phyloP scores from a whole-genome alignment of 1,140 invertebrate genomes.

The Magallana gigas region DNA sequence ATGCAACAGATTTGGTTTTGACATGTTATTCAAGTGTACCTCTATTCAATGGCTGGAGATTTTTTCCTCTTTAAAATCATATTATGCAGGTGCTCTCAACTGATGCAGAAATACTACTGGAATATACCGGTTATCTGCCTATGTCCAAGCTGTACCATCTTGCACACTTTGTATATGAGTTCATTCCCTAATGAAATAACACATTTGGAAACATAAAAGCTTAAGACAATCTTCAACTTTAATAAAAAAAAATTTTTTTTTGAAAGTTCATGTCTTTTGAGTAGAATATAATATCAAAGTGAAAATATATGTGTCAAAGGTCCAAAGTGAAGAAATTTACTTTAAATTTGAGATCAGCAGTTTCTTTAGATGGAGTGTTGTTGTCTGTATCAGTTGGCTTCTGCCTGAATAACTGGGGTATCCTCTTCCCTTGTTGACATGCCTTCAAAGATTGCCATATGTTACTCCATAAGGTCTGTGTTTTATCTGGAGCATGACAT shows the following conservation, averaged over 20 bases:
- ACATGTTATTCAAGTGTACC: neutral
- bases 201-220: too few species aligned
- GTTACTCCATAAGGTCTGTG: neutral
- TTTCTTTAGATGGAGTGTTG: neutral
- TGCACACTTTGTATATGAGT: too few species aligned
- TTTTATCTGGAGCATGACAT: neutral
- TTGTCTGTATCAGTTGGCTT: neutral
- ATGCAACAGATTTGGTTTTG: neutral
- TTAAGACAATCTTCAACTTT: too few species aligned
- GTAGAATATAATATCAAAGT: neutral
- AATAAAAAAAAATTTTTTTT: too few species aligned
- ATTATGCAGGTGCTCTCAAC: neutral
- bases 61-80: neutral
- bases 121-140: too few species aligned
- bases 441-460: neutral
- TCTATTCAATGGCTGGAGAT: neutral
- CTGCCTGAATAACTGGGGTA: neutral
- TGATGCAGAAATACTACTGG: too few species aligned
- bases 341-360: constrained; percentile 1
- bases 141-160: too few species aligned
- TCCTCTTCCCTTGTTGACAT: neutral
- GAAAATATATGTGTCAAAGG: constrained; percentile 27
- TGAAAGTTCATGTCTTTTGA: neutral
- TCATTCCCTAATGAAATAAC: too few species aligned
- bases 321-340: constrained; percentile 9